A percentile compares a stretch with the other conserved stretches of the same genome.
These are phyloP conservation scores for Diachrysia chrysitis DNA, from an alignment of 2,888 invertebrate genomes.

Conservation along the genomic window DNA sequence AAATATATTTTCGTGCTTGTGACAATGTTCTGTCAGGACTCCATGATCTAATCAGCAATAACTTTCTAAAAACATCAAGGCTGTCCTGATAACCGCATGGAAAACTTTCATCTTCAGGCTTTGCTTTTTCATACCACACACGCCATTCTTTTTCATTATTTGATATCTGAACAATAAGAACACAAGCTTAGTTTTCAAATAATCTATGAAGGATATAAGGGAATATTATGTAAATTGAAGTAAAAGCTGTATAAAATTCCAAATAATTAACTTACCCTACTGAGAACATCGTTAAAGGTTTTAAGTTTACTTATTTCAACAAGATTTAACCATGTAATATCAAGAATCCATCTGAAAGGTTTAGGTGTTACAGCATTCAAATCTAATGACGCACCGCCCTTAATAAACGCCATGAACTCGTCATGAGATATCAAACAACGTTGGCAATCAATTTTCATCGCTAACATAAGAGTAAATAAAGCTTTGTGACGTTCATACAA, in stretches of 20 bases:
- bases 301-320: constrained; percentile 97
- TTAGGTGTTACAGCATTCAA: constrained; percentile 97
- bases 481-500: constrained; percentile 98
- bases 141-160: constrained; percentile 96
- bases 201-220: no score
- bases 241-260: background rate
- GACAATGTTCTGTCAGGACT: constrained; percentile 98
- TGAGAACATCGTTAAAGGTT: constrained; percentile 93
- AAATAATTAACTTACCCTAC: constrained; percentile 88
- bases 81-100: constrained; percentile 96
- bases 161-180: constrained; percentile 90
- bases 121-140: constrained; percentile 97
- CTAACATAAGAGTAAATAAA: constrained; percentile 97
- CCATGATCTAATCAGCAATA: constrained; percentile 97
- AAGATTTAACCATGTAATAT: constrained; percentile 98
- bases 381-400: constrained; percentile 98
- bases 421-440: constrained; percentile 94
- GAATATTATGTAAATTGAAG: background rate
- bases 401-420: constrained; percentile 98
- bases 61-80: constrained; percentile 96
- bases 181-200: background rate
- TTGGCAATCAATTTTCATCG: constrained; percentile 98
- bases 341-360: constrained; percentile 98
- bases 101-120: constrained; percentile 96
- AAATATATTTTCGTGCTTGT: constrained; percentile 97